Base-by-base conservation (phyloP, 1,140 invertebrate species). In the Lordiphosa stackelbergi region DNA sequence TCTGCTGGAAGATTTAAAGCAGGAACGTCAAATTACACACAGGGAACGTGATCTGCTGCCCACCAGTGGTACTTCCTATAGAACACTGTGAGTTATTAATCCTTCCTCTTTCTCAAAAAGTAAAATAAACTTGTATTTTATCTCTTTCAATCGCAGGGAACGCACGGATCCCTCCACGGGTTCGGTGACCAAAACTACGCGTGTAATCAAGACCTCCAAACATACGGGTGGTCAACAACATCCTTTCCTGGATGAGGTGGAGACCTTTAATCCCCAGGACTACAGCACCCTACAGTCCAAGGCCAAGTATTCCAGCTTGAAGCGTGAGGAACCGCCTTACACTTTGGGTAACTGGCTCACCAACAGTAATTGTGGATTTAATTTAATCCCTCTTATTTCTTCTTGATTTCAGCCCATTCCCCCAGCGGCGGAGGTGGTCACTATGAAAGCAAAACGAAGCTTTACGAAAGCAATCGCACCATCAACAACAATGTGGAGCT, bases 1-100 rank as follows among this genome's bases (percentile, higher is more conserved):
- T 10, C 58, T 90, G 42, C 69, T 90, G 19, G 89, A 90, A 68
- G 90, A 90, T 69, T 66, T 90, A 51, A 89, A 90, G 69, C 89
- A 90, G 75, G 89, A 87, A 53, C 75, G 88, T 4, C 69, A 87
- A 53, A 74, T 69, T 3, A 85, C 73, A 11, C 77, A 45, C 52
- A 83, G 64, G 84, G 77, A 89, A 59, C 88, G 85, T 1, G 69
- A 77, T 13, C 60, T 60, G 1, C 19, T 85, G 45, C 75, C 74
- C 12, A 71, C 59, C 42, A 61, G 49, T 11, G 74, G 70, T 31
- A 71, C 69, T 1, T 66, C 60, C 47, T 85, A 78, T 66, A 85
- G 68, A 53, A 85, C 85, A 34, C 70, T 86, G 78, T 86, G 43
- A 78, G 69, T 69, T 5, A 24, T 0, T 37, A 6, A 10, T 34